Evolutionary conservation across 2,113 vertebrate species (phyloP).

Genomic region (Anarrhichthys ocellatus): DNA sequence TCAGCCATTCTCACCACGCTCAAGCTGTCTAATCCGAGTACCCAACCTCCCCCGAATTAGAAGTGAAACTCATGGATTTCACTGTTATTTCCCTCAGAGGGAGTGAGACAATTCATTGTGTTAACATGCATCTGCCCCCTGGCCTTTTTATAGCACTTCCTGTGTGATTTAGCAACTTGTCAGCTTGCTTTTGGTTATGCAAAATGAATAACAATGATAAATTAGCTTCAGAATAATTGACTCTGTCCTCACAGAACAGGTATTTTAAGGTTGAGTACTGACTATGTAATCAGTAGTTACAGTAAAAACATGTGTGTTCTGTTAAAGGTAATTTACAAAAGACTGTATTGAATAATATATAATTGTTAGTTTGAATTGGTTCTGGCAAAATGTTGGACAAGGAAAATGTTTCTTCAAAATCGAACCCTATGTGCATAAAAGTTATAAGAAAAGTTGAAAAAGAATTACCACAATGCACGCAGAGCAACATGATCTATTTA

Average conservation of each 20-base stretch:
- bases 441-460: not conserved
- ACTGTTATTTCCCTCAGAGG: not conserved
- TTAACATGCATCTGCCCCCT: slow-evolving; percentile 4
- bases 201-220: slow-evolving; percentile 7
- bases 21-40: not conserved
- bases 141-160: not conserved
- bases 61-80: not conserved
- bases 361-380: not conserved
- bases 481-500: not conserved
- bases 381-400: not conserved
- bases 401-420: not conserved
- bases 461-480: not conserved
- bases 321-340: not conserved
- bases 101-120: not conserved
- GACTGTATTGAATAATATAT: not conserved
- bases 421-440: not conserved
- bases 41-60: not conserved
- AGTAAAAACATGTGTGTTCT: not conserved
- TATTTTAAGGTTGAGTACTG: not conserved
- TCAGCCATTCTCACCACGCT: not conserved
- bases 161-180: slow-evolving; percentile 6
- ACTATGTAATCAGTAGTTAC: not conserved
- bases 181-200: slow-evolving; percentile 22
- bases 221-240: not conserved
- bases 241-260: not conserved